phyloP scores from a whole-genome alignment of 2,113 vertebrate genomes.

The Perca fluviatilis region DNA sequence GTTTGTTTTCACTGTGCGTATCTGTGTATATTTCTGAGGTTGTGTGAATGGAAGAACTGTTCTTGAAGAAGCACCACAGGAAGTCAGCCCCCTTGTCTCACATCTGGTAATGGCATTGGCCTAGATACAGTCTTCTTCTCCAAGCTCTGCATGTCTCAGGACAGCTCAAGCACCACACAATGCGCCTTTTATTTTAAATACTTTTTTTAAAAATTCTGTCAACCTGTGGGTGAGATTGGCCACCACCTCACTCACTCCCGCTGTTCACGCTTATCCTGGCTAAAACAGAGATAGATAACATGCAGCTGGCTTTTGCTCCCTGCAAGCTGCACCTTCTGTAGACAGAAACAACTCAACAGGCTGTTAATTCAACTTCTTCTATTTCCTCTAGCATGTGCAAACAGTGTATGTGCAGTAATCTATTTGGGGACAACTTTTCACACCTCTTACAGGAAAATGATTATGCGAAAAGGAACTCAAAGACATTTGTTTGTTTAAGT shows the following conservation, averaged over 20 bases:
- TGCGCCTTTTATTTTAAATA: constrained; percentile 54
- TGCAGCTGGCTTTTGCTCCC: constrained; percentile 13
- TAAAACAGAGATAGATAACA: constrained; percentile 16
- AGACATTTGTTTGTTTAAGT: not conserved
- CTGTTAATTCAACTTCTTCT: not conserved
- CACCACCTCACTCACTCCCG: constrained; percentile 16
- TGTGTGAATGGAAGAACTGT: constrained; percentile 12
- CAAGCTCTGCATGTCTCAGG: constrained; percentile 34
- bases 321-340: not conserved
- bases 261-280: not conserved
- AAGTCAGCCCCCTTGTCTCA: constrained; percentile 68
- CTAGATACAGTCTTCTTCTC: constrained; percentile 64
- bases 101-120: constrained; percentile 82
- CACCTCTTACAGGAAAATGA: not conserved
- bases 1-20: constrained; percentile 41
- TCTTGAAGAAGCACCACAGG: constrained; percentile 56
- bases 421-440: not conserved
- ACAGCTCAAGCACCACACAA: constrained; percentile 35
- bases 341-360: not conserved
- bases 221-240: constrained; percentile 9
- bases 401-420: not conserved
- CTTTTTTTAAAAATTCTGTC: constrained; percentile 26
- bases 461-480: not conserved
- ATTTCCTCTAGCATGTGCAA: not conserved
- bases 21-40: constrained; percentile 24